Evolutionary conservation across 2,113 vertebrate species (phyloP), one percentile per base, ranked within the genome.

Genomic region (Noturus placidus): DNA sequence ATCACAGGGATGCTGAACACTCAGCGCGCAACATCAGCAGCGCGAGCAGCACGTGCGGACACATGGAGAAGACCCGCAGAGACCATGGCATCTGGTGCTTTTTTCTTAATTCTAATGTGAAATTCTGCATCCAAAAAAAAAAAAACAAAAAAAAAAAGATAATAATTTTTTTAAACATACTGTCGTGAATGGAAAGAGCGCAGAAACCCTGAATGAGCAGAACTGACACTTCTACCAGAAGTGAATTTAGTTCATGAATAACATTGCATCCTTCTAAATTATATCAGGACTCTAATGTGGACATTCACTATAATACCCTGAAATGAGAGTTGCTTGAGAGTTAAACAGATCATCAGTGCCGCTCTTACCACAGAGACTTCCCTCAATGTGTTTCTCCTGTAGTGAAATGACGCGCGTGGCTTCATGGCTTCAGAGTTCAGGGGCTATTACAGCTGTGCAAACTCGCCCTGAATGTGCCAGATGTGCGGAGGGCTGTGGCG

Each of bases 401-500:
- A 50, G 35, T 65, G 70, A 86, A 11, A 79, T 86, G 56, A 52
- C 57, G 11, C 54, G 17, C 42, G 74, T 42, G 72, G 56, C 84
- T 63, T 69, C 14, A 63, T 82, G 72, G 57, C 27, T 63, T 42
- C 57, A 30, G 52, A 4, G 84, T 84, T 54, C 42, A n/a, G 30
- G 27, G 4, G 54, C 83, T 72, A 50, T 50, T 35, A 20, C n/a
- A 19, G 57, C 57, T 79, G 74, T 50, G 69, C n/a, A 35, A 46
- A n/a, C 79, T 76, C 54, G 25, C 46, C 57, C 84, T 86, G 54
- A 14, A 88, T 88, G 87, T 76, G 33, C 70, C 5, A 25, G n/a
- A 52, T 88, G 84, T 72, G 57, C 74, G 85, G 81, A 35, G 81
- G 80, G 72, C 84, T 30, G 72, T 59, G 81, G 30, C 80, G 54